Percentiles rank a stretch among this genome's conserved stretches.
Evolutionary conservation across 1,140 invertebrate genomes (phyloP).

Genomic region (Sarcophaga bullata): DNA sequence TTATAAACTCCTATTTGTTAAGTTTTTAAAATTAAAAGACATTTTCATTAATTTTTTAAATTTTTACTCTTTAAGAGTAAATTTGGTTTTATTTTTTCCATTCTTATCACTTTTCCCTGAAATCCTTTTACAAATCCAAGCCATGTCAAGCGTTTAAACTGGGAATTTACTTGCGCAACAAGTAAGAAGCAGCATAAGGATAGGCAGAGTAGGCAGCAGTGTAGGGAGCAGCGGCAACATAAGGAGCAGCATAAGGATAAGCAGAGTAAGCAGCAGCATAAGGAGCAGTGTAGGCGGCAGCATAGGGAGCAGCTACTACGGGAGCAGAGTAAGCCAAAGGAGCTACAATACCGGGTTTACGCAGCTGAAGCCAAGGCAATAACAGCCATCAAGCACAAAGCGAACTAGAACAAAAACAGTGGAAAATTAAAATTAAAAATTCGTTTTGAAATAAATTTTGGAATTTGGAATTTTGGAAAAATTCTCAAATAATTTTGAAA

Average conservation of each 20-base stretch:
- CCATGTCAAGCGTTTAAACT: neutral
- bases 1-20: no score
- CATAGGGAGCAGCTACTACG: slow-evolving; percentile 47
- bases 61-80: neutral
- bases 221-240: slow-evolving; percentile 36
- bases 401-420: slow-evolving; percentile 50
- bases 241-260: slow-evolving; percentile 26
- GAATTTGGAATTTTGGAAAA: neutral
- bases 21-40: no score
- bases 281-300: slow-evolving; percentile 19
- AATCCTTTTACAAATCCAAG: neutral
- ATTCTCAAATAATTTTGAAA: neutral
- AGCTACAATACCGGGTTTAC: slow-evolving; percentile 58
- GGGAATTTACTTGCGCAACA: slow-evolving; percentile 40
- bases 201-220: slow-evolving; percentile 39
- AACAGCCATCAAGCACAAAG: slow-evolving; percentile 57
- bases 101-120: neutral
- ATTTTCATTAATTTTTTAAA: neutral
- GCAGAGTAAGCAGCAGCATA: slow-evolving; percentile 41
- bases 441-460: neutral
- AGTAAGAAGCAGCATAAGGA: slow-evolving; percentile 44
- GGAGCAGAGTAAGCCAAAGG: slow-evolving; percentile 41
- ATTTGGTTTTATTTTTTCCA: neutral
- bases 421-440: neutral
- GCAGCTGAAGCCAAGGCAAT: slow-evolving; percentile 55